Evolutionary conservation across 1,140 invertebrate species (phyloP).

Genomic region (Cepaea nemoralis): DNA sequence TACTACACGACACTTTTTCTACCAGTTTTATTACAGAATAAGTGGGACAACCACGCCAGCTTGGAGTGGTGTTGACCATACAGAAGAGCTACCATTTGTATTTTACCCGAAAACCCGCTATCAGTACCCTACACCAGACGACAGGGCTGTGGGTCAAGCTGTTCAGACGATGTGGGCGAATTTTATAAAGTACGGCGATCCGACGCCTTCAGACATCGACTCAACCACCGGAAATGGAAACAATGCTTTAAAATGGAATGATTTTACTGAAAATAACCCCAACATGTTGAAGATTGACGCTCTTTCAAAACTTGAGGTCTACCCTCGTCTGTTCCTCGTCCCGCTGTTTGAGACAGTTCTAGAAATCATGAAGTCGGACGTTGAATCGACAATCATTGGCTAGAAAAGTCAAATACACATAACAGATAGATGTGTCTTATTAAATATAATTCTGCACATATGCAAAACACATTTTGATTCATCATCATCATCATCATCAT

Average conservation of each 20-base stretch:
- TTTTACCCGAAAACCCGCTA: background rate
- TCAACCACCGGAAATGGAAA: too few relatives aligned
- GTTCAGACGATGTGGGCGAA: background rate
- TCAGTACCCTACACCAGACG: background rate
- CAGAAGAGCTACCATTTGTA: background rate
- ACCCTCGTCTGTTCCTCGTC: background rate
- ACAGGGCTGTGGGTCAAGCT: background rate
- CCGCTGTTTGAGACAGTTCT: background rate
- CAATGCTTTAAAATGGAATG: background rate
- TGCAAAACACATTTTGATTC: too few relatives aligned
- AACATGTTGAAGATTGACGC: background rate
- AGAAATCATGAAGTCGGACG: background rate
- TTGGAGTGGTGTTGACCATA: background rate
- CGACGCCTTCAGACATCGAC: background rate
- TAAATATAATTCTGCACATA: too few relatives aligned
- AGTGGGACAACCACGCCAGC: background rate
- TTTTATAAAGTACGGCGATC: background rate
- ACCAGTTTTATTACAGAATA: slow-evolving; percentile 13
- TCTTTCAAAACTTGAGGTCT: background rate
- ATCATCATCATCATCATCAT: too few relatives aligned
- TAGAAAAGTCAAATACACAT: too few relatives aligned
- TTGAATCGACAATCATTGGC: background rate
- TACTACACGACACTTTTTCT: background rate
- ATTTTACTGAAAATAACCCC: background rate
- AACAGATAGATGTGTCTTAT: too few relatives aligned